Percentiles rank a stretch among this genome's conserved stretches.
phyloP scores from a whole-genome alignment of 2,888 invertebrate species.

The Laspeyria flexula region DNA sequence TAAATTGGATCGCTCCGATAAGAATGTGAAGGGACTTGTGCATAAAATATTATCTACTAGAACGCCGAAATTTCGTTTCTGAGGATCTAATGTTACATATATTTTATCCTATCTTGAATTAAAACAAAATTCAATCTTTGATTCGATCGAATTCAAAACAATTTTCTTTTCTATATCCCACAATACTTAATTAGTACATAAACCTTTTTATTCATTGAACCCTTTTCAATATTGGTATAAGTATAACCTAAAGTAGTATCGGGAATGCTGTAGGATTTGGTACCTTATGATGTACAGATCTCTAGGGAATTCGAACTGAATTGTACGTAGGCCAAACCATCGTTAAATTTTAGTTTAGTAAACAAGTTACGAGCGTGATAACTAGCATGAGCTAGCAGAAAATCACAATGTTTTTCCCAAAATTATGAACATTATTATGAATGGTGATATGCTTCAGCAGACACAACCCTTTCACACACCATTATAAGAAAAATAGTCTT shows the following conservation, averaged over 20 bases:
- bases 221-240: neutral
- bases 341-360: neutral
- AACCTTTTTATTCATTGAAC: neutral
- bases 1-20: slow-evolving; percentile 17
- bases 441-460: neutral
- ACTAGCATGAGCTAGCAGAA: neutral
- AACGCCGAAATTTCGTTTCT: neutral
- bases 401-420: neutral
- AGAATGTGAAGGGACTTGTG: slow-evolving; percentile 6
- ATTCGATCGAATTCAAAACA: neutral
- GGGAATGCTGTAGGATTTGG: neutral
- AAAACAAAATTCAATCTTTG: too few species aligned
- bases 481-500: neutral
- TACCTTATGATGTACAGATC: neutral
- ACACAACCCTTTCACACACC: neutral
- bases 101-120: too few species aligned
- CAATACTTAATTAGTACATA: neutral
- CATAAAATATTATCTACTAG: slow-evolving; percentile 9
- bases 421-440: neutral
- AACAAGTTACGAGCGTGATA: neutral
- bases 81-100: neutral
- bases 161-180: neutral
- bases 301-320: neutral
- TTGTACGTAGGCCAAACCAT: neutral
- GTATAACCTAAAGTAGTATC: neutral